These are phyloP conservation scores for Thunnus thynnus DNA, from an alignment of 2,113 vertebrate species.

Conservation along the genomic window DNA sequence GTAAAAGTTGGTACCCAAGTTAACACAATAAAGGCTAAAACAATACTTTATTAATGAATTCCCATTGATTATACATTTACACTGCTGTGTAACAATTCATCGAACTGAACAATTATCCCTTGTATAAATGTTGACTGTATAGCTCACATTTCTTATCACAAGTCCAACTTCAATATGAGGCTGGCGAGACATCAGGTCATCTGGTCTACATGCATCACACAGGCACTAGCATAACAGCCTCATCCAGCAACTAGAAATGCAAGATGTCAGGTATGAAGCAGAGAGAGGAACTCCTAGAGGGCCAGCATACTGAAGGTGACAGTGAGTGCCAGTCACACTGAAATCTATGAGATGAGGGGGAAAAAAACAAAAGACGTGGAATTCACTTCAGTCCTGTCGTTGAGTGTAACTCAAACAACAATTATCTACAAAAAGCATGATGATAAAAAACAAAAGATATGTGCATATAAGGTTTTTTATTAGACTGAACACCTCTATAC, in stretches of 20 bases:
- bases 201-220: conserved; percentile 67
- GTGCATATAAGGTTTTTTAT: conserved; percentile 15
- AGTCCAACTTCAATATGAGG: conserved; percentile 84
- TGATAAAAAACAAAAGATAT: conserved; percentile 48
- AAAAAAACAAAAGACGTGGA: neutral
- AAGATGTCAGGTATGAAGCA: conserved; percentile 32
- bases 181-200: conserved; percentile 70
- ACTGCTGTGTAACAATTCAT: conserved; percentile 55
- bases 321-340: conserved; percentile 9
- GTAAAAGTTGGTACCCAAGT: neutral
- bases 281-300: conserved; percentile 10
- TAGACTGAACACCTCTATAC: too few species aligned
- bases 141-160: conserved; percentile 49
- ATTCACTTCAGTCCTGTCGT: conserved; percentile 34
- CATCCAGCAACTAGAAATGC: conserved; percentile 50
- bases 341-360: neutral
- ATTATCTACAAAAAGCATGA: conserved; percentile 52
- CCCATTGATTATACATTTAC: conserved; percentile 66
- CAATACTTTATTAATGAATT: conserved; percentile 76
- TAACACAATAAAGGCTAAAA: conserved; percentile 60
- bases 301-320: conserved; percentile 25
- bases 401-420: conserved; percentile 57
- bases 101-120: conserved; percentile 54
- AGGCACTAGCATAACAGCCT: conserved; percentile 63
- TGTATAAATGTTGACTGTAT: conserved; percentile 52